These are phyloP conservation scores for Cremastinae sp. DNA, from an alignment of 2,888 invertebrate genomes.

Conservation along the genomic window DNA sequence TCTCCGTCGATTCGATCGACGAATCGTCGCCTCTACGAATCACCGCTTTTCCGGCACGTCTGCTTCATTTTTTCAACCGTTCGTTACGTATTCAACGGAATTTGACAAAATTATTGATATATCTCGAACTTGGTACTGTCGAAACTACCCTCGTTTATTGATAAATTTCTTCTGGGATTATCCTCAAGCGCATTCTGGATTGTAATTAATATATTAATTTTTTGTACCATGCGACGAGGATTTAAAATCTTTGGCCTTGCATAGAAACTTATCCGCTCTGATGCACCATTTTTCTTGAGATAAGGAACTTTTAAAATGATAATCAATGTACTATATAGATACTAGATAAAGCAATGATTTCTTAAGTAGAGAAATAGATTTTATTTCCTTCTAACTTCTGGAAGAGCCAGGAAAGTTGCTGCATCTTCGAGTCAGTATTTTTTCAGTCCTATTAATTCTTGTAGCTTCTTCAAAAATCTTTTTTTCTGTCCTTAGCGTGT, in stretches of 20 bases:
- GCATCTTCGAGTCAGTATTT: neutral
- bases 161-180: no score
- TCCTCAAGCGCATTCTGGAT: neutral
- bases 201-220: neutral
- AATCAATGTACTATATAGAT: slow-evolving; percentile 4
- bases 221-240: neutral
- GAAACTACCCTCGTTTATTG: no score
- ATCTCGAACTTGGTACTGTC: no score
- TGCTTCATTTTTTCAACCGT: no score
- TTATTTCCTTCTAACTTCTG: slow-evolving; percentile 11
- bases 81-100: no score
- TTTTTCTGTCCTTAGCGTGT: neutral
- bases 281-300: slow-evolving; percentile 26
- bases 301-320: slow-evolving; percentile 35
- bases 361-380: slow-evolving; percentile 11
- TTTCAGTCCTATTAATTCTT: neutral
- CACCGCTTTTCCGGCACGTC: no score
- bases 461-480: neutral
- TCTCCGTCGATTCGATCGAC: neutral
- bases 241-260: slow-evolving; percentile 20
- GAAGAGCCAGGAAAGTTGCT: neutral
- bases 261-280: slow-evolving; percentile 18
- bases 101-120: no score
- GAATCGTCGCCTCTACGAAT: neutral
- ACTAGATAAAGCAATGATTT: slow-evolving; percentile 29